Conservation (phyloP, 2,888 invertebrate genomes). For the Chrysolina oricalcia region DNA sequence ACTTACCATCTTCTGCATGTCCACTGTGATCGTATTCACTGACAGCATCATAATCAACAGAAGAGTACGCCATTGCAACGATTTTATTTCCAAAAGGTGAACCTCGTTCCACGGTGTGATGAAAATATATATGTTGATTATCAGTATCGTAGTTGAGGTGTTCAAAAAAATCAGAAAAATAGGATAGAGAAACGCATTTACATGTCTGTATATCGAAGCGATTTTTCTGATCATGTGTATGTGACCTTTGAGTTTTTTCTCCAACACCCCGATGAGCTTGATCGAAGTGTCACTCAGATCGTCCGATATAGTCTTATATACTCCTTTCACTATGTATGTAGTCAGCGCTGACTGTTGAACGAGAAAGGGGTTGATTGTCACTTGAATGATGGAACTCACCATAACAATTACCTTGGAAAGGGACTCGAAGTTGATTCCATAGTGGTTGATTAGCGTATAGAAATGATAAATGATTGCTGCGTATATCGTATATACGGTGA, state of each 20-base stretch:
- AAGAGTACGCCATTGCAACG: neutral
- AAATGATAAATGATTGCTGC: neutral
- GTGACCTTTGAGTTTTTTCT: neutral
- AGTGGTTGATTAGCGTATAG: neutral
- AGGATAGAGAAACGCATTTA: neutral
- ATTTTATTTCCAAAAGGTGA: neutral
- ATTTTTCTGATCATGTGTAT: neutral
- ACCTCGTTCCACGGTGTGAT: neutral
- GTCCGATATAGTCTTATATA: neutral
- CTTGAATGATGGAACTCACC: neutral
- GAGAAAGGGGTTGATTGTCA: neutral
- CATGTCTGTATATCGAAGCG: neutral
- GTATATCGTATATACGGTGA: neutral
- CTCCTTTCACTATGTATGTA: neutral
- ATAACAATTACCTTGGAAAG: neutral
- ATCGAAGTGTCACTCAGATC: neutral
- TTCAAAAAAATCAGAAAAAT: neutral
- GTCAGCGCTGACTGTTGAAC: neutral
- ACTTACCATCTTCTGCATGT: neutral
- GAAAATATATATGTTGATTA: neutral
- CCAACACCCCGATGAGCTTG: neutral
- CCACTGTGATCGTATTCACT: neutral
- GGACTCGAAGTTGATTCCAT: neutral
- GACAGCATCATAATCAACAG: neutral
- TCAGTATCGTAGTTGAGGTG: neutral